Base-by-base conservation (phyloP, 2,888 invertebrate genomes). In the Sinotaia quadrata region DNA sequence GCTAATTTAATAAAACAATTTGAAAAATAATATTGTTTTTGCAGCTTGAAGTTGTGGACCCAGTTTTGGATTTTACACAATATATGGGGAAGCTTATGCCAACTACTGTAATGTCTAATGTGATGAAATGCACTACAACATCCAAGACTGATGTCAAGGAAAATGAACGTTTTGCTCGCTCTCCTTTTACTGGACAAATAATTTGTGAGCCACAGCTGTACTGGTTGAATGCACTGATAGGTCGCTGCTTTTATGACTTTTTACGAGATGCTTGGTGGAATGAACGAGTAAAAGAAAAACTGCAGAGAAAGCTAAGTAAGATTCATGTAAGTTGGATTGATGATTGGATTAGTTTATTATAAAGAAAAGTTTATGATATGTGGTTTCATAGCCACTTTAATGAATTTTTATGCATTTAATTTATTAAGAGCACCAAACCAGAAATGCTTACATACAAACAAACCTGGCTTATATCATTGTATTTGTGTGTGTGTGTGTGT, bases 251-350 rank as follows among this genome's bases (percentile, higher is more conserved):
- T 79, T 96, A 93, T 88, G 97, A 97, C 88, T 92, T 95, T 85
- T 92, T 94, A 85, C 91, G 92, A 37, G 93, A 94, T 85, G 91
- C 92, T 1, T 88, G 89, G 70, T 93, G 94, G 90, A 91, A 92
- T 44, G 90, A 90, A 68, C 90, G 92, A 72, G 91, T 96, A 44
- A 92, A 93, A 85, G 92, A 92, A 62, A 92, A 93, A 84, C 93
- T 96, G 84, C 95, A 97, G 89, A 91, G 93, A 83, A 97, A 97
- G 89, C 90, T 97, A 2, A 91, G 93, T 69, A 93, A 94, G 70
- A 93, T 97, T 77, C 95, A 94, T 90, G 92, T 94, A 83, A 84
- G 87, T 84, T 56, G 34, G 18, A 10, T 33, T 33, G 44, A 37
- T 12, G 41, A 41, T 18, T 12, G 10, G 18, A 41, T 41, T n/a